Evolutionary conservation across 2,113 vertebrate genomes (phyloP).

Genomic region (Mellivora capensis): DNA sequence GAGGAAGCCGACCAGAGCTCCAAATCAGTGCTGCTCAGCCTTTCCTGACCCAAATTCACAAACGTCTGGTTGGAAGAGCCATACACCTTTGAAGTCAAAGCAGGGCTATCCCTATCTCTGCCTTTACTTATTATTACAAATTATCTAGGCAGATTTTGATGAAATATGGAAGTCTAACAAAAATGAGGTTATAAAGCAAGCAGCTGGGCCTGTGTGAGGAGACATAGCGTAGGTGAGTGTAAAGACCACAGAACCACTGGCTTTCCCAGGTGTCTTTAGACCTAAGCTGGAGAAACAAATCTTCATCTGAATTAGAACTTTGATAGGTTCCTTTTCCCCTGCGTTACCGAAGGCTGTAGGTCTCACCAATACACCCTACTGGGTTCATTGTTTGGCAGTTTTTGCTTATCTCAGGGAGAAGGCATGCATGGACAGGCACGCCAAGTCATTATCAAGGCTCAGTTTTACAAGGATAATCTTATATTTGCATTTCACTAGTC

Average conservation of each 20-base stretch:
- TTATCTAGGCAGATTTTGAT: background rate
- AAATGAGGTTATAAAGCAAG: background rate
- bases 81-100: background rate
- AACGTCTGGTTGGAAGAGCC: background rate
- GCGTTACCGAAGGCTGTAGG: background rate
- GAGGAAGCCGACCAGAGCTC: background rate
- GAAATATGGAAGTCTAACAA: background rate
- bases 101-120: background rate
- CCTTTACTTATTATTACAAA: background rate
- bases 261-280: background rate
- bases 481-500: background rate
- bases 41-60: background rate
- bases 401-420: background rate
- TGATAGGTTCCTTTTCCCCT: background rate
- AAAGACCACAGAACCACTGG: background rate
- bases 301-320: background rate
- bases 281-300: background rate
- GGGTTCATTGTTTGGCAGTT: background rate
- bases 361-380: background rate
- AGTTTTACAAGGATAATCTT: background rate
- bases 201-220: background rate
- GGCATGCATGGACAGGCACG: no score
- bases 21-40: background rate
- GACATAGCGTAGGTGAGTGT: rapidly evolving
- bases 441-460: no score